phyloP scores from a whole-genome alignment of 1,140 invertebrate species.

The Aplysia californica region DNA sequence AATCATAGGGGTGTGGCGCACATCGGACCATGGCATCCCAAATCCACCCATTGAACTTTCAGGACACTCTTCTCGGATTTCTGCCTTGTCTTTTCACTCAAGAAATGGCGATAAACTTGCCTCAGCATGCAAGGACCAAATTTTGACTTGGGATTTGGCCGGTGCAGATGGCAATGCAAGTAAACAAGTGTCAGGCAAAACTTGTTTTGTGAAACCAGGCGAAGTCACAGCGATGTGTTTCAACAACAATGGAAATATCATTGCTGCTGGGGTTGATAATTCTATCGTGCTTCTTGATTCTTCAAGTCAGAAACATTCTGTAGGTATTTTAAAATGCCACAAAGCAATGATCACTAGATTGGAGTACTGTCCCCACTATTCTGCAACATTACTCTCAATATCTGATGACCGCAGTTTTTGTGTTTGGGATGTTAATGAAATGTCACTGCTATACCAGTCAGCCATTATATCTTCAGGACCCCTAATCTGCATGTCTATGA shows the following conservation, averaged over 20 bases:
- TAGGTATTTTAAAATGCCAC: slow-evolving; percentile 57
- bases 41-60: slow-evolving; percentile 35
- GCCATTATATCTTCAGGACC: slow-evolving; percentile 57
- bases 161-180: slow-evolving; percentile 8
- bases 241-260: slow-evolving; percentile 34
- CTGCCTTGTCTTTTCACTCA: slow-evolving; percentile 35
- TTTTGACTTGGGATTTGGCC: slow-evolving; percentile 47
- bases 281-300: slow-evolving; percentile 34
- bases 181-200: slow-evolving; percentile 34
- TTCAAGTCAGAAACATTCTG: slow-evolving; percentile 13
- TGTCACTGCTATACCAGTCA: slow-evolving; percentile 55
- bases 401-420: slow-evolving; percentile 64
- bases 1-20: slow-evolving; percentile 39
- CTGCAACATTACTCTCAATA: slow-evolving; percentile 58
- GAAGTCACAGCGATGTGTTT: slow-evolving; percentile 35
- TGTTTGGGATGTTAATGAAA: slow-evolving; percentile 57
- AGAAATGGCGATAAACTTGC: slow-evolving; percentile 32
- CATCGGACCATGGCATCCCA: not conserved
- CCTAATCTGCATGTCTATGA: slow-evolving; percentile 60
- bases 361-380: slow-evolving; percentile 62
- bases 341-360: slow-evolving; percentile 50
- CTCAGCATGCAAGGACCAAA: slow-evolving; percentile 45
- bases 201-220: slow-evolving; percentile 32
- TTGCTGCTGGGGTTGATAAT: slow-evolving; percentile 42
- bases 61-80: slow-evolving; percentile 37